Base-by-base conservation (phyloP, 2,113 vertebrate genomes). In the Rhineura floridana region DNA sequence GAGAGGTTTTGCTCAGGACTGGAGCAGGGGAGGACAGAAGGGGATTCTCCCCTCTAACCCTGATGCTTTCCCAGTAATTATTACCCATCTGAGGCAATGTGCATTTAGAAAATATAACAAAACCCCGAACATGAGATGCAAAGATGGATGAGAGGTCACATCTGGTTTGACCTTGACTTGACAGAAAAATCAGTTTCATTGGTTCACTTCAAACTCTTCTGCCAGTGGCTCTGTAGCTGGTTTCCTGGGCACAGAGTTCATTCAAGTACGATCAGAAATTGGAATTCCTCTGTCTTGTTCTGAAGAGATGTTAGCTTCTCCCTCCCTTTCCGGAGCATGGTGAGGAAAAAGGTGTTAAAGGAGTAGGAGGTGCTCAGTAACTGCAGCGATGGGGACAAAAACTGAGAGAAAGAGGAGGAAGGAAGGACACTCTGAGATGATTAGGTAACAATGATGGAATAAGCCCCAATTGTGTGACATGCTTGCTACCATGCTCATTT, bases 401-500 rank as follows among this genome's bases (percentile, higher is more conserved):
- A 19, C 19, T 70, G 62, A n/a, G 25, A 59, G 28, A 10, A 44
- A 84, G 23, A 36, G 39, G 52, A 52, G 19, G 2, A 21, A n/a
- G 75, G 8, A 75, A 25, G 42, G 21, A 19, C n/a, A n/a, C n/a
- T n/a, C n/a, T n/a, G n/a, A n/a, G n/a, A n/a, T n/a, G n/a, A n/a
- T 6, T 17, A 55, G 50, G 19, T 73, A 55, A 73, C 59, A 11
- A 83, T 52, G 90, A 0, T 0, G 36, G 81, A 21, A 88, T 36
- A n/a, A 85, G 88, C 82, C 92, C 87, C 82, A 81, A 92, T 85
- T 85, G 90, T 89, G 90, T 81, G 85, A 87, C 76, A 81, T 17
- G 63, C 91, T 92, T 85, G 89, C 81, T 55, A 82, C 73, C 28
- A 30, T 5, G 30, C n/a, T 91, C 59, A 42, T 88, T 89, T 87